phyloP scores from a whole-genome alignment of 2,113 vertebrate genomes.

The Catharus fuscescens region DNA sequence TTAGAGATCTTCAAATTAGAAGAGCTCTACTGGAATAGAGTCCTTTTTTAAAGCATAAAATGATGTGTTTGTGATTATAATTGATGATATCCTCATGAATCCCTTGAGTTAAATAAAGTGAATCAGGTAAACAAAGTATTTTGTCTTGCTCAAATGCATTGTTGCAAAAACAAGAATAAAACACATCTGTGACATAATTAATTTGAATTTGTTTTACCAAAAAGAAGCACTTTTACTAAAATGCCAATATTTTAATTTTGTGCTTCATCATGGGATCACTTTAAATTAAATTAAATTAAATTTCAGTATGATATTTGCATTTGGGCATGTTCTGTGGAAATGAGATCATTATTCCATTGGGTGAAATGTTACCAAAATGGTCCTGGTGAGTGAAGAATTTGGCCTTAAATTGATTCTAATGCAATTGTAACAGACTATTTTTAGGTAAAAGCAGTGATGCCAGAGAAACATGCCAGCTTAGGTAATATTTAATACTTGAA shows the following conservation, averaged over 20 bases:
- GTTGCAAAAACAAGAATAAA: not conserved
- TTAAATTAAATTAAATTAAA: not conserved
- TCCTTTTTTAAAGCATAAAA: not conserved
- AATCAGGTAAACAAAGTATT: conserved; percentile 41
- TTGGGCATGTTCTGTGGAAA: not conserved
- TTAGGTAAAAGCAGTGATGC: not conserved
- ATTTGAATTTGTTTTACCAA: not conserved
- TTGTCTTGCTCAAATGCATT: conserved; percentile 8
- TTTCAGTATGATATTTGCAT: not conserved
- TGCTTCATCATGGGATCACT: not conserved
- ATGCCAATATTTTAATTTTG: not conserved
- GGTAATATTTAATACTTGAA: not conserved
- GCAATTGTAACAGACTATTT: not conserved
- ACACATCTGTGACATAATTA: not conserved
- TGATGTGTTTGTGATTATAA: not conserved
- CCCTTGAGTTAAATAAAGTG: conserved; percentile 24
- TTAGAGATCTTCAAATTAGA: conserved; percentile 7
- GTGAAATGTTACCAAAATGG: not conserved
- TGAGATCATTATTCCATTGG: not conserved
- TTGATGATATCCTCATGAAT: conserved; percentile 20
- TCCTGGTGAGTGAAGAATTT: not conserved
- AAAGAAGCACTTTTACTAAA: not conserved
- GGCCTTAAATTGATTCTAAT: not conserved
- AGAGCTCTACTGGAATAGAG: not conserved
- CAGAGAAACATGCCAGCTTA: not conserved